Evolutionary conservation across 1,140 invertebrate genomes (phyloP).

Genomic region (Elysia chlorotica): DNA sequence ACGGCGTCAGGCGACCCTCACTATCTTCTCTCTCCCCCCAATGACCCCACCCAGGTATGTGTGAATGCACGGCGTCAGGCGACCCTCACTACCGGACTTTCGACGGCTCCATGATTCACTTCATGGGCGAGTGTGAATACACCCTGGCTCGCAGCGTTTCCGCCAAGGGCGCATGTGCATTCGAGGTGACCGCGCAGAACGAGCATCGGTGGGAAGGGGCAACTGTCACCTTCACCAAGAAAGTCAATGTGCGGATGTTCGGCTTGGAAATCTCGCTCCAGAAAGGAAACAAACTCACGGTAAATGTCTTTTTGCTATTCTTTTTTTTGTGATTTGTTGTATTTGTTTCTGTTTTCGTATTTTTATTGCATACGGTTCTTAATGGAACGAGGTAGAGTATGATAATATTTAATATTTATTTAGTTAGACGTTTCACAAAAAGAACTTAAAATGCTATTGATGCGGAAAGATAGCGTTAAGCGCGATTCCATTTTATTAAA

Average conservation of each 20-base stretch:
- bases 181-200: slow-evolving; percentile 85
- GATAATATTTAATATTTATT: no score
- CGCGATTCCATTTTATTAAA: no score
- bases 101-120: slow-evolving; percentile 88
- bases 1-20: slow-evolving; percentile 91
- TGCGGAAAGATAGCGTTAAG: no score
- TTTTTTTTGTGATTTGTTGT: no score
- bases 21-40: no score
- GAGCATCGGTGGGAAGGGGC: slow-evolving; percentile 48
- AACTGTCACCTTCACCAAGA: slow-evolving; percentile 28
- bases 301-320: no score
- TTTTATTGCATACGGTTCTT: no score
- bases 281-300: slow-evolving; percentile 79
- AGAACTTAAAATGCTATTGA: no score
- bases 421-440: no score
- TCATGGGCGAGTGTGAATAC: slow-evolving; percentile 68
- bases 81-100: slow-evolving; percentile 92
- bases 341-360: no score
- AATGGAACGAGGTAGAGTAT: no score
- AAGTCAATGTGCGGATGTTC: slow-evolving; percentile 65
- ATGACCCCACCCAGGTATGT: slow-evolving; percentile 68
- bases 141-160: slow-evolving; percentile 50
- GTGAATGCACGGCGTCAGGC: slow-evolving; percentile 87
- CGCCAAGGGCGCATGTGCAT: slow-evolving; percentile 66
- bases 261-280: slow-evolving; percentile 79